phyloP scores from a whole-genome alignment of 2,113 vertebrate species.

The Leucopsar rothschildi region DNA sequence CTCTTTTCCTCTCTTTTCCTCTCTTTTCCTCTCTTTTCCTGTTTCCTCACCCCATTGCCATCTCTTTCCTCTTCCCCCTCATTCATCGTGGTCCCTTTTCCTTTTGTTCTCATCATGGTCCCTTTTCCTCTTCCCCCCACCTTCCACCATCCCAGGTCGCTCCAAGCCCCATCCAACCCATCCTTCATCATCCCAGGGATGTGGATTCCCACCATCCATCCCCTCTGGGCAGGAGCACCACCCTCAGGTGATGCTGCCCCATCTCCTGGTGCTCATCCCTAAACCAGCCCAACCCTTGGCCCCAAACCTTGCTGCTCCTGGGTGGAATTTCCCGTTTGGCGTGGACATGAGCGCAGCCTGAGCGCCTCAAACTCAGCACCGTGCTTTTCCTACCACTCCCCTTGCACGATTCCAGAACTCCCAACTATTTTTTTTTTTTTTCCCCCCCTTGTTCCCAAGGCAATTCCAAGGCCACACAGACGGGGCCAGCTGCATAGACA shows the following conservation, averaged over 20 bases:
- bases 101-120: not conserved
- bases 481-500: constrained; percentile 95
- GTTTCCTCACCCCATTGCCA: not conserved
- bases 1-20: no score
- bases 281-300: fast-evolving
- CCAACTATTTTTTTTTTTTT: no score
- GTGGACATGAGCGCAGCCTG: not conserved
- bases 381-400: fast-evolving
- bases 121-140: not conserved
- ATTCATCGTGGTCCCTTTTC: not conserved
- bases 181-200: not conserved
- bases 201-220: fast-evolving
- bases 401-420: no score
- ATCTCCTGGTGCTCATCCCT: not conserved
- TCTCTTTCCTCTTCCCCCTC: not conserved
- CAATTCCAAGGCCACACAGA: constrained; percentile 98
- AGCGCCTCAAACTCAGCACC: fast-evolving
- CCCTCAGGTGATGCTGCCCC: not conserved
- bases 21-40: not conserved
- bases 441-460: constrained; percentile 36
- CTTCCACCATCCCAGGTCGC: not conserved
- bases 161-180: not conserved
- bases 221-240: fast-evolving
- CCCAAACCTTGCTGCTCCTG: not conserved
- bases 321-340: fast-evolving